phyloP scores from a whole-genome alignment of 2,113 vertebrate genomes.

The Coptodon bakossiorum region DNA sequence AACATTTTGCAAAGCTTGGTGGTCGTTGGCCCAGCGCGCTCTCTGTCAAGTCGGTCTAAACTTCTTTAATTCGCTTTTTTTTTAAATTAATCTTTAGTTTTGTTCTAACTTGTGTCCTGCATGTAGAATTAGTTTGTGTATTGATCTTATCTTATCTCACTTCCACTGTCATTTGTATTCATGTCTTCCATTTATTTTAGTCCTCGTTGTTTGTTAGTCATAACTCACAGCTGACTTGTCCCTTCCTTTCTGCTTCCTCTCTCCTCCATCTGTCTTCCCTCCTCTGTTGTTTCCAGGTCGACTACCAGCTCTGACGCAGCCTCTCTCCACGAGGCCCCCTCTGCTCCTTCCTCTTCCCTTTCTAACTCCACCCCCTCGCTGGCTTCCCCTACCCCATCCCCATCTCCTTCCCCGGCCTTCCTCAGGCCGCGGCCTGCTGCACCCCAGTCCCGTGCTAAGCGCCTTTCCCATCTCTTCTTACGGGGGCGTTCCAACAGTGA shows the following conservation, averaged over 20 bases:
- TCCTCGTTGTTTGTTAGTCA: slow-evolving; percentile 52
- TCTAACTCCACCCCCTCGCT: slow-evolving; percentile 72
- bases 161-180: slow-evolving; percentile 26
- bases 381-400: slow-evolving; percentile 66
- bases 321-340: slow-evolving; percentile 70
- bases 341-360: slow-evolving; percentile 67
- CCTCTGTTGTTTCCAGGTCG: slow-evolving; percentile 58
- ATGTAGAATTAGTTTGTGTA: not conserved
- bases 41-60: slow-evolving; percentile 82
- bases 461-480: slow-evolving; percentile 86
- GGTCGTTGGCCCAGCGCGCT: slow-evolving; percentile 85
- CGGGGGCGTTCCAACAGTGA: slow-evolving; percentile 76
- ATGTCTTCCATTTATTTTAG: slow-evolving; percentile 46
- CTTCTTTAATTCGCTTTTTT: not conserved
- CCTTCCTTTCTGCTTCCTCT: slow-evolving; percentile 60
- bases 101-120: not conserved
- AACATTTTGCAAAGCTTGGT: slow-evolving; percentile 87
- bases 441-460: slow-evolving; percentile 78
- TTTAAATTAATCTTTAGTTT: not conserved
- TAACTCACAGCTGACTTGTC: slow-evolving; percentile 60
- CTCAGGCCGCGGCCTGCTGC: slow-evolving; percentile 69
- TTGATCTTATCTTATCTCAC: slow-evolving; percentile 31
- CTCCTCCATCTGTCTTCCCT: slow-evolving; percentile 34
- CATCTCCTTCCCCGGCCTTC: slow-evolving; percentile 70
- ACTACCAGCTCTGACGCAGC: slow-evolving; percentile 74